Evolutionary conservation across 2,113 vertebrate genomes (phyloP), one percentile per base, ranked within the genome.

Genomic region (Nerophis ophidion): DNA sequence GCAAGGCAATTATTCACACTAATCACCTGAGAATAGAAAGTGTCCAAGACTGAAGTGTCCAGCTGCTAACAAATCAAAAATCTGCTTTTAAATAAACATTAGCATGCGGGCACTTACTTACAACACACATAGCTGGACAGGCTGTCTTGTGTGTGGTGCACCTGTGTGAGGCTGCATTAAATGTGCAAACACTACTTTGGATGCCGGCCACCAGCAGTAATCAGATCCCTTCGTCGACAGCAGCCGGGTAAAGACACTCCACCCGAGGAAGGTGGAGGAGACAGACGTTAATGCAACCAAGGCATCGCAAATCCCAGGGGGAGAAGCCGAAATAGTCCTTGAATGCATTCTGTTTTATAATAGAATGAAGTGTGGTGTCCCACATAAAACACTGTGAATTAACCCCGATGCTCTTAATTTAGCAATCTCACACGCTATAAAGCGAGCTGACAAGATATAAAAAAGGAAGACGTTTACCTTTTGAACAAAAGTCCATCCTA

Each of bases 361-460:
- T 74, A 72, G 62, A 33, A 55, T 66, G 26, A 26, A 26, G 26
- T 26, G 53, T 64, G 68, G 61, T 63, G 78, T 60, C 83, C 81
- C 80, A 84, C 66, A 83, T 85, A 64, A 69, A 77, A 74, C 64
- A 60, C 1, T 16, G 60, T 50, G 71, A 66, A 81, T 85, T 81
- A 80, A 76, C 70, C 79, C 74, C 47, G 65, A 57, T 26, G 62
- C 80, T 68, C 68, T 74, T 73, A 70, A 75, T 75, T 81, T 81
- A 81, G 75, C 4, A 44, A 6, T 12, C 40, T 44, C 65, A 65
- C 74, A 75, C 52, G 78, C 33, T 67, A 48, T 63, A 44, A 11
- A 11, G 11, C 40, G 12, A 44, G 40, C 38, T 9, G 7, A 44
- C 40, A 11, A 44, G 10, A 44, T 10, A 11, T 44, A 11, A 44